phyloP scores from a whole-genome alignment of 2,113 vertebrate species.

The Apus apus region DNA sequence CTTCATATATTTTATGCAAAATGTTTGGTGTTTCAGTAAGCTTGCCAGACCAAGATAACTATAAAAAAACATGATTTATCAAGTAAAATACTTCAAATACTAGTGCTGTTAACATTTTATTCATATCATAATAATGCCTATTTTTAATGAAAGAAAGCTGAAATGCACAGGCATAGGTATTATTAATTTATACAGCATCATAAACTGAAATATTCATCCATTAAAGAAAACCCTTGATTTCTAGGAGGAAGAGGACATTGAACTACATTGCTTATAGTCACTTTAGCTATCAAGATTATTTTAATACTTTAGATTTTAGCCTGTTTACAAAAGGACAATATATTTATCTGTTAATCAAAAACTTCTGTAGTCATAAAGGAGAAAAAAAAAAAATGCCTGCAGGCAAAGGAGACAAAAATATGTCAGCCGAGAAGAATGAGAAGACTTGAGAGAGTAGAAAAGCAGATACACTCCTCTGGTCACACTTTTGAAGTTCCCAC shows the following conservation, averaged over 20 bases:
- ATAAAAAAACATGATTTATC: not conserved
- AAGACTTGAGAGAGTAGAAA: not conserved
- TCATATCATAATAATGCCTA: not conserved
- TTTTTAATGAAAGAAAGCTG: not conserved
- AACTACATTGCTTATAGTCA: not conserved
- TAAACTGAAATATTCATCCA: not conserved
- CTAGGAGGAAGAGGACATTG: not conserved
- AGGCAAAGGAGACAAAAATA: not conserved
- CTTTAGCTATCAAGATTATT: not conserved
- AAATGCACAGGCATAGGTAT: not conserved
- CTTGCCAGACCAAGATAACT: not conserved
- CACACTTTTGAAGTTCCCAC: not conserved
- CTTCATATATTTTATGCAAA: not conserved
- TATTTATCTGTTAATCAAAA: not conserved
- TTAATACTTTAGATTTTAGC: not conserved
- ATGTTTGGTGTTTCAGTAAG: not conserved
- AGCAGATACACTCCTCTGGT: not conserved
- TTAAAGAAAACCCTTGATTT: not conserved
- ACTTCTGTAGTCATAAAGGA: not conserved
- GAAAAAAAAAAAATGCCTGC: not conserved
- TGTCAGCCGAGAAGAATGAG: not conserved
- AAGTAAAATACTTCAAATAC: not conserved
- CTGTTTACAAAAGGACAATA: not conserved
- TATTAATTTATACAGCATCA: not conserved
- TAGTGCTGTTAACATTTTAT: not conserved